Evolutionary conservation across 2,113 vertebrate species (phyloP).

Genomic region (Typhlomys cinereus): DNA sequence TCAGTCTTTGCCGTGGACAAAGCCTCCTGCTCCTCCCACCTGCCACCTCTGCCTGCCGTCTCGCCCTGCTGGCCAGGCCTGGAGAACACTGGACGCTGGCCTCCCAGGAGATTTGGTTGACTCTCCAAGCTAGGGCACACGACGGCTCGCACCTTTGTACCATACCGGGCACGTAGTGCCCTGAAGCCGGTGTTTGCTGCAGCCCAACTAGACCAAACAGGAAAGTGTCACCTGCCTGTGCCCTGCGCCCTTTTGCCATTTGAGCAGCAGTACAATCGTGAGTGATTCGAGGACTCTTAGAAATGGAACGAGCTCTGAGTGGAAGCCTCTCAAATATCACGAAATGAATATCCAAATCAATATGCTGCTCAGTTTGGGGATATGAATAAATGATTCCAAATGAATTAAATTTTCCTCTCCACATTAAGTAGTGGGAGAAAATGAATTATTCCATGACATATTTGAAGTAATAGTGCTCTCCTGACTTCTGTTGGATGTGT

Average conservation of each 20-base stretch:
- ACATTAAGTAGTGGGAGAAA: slow-evolving; percentile 50
- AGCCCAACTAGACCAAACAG: background rate
- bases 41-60: rapidly evolving
- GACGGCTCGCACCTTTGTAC: background rate
- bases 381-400: slow-evolving; percentile 73
- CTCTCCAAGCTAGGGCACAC: background rate
- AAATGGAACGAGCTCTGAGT: slow-evolving; percentile 50
- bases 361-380: slow-evolving; percentile 53
- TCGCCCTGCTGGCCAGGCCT: background rate
- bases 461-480: slow-evolving; percentile 46
- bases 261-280: background rate
- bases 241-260: background rate
- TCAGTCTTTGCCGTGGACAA: background rate
- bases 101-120: background rate
- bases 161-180: background rate
- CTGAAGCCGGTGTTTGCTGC: background rate
- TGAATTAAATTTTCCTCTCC: slow-evolving; percentile 71
- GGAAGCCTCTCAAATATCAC: slow-evolving; percentile 47
- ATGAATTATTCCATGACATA: slow-evolving; percentile 59
- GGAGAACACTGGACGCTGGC: background rate
- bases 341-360: slow-evolving; percentile 69
- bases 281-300: slow-evolving; percentile 55
- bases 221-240: background rate
- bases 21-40: background rate
- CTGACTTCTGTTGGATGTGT: slow-evolving; percentile 26